phyloP scores from a whole-genome alignment of 1,140 invertebrate species.

The Sarcophaga bullata region DNA sequence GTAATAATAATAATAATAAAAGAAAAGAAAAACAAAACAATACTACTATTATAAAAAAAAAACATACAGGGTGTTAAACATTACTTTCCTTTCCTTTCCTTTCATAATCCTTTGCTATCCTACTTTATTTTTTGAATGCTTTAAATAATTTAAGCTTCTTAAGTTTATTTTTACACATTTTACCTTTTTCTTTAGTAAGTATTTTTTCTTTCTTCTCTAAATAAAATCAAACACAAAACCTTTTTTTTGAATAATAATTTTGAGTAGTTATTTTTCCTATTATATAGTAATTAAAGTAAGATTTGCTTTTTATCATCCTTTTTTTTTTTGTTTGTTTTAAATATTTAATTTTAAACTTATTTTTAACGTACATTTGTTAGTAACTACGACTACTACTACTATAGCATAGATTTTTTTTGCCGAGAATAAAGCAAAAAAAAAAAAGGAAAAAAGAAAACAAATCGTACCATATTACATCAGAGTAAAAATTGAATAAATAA shows the following conservation, averaged over 20 bases:
- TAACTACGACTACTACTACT: constrained; percentile 15
- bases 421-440: too few species aligned
- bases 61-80: constrained; percentile 39
- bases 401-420: neutral
- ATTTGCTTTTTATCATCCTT: neutral
- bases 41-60: too few species aligned
- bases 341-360: constrained; percentile 19
- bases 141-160: too few species aligned
- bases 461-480: constrained; percentile 15
- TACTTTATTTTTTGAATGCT: neutral
- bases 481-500: constrained; percentile 26
- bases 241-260: neutral
- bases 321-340: neutral
- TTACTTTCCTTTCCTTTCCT: constrained; percentile 13
- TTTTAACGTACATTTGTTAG: constrained; percentile 18
- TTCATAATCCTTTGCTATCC: neutral
- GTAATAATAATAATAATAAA: constrained; percentile 14
- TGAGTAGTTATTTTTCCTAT: constrained; percentile 3
- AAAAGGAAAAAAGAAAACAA: neutral
- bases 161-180: neutral
- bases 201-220: neutral
- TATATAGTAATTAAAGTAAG: constrained; percentile 4
- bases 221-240: neutral
- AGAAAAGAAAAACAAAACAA: neutral
- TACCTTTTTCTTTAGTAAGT: neutral